phyloP scores from a whole-genome alignment of 2,797 vertebrate genomes.

The Bufotes viridis region DNA sequence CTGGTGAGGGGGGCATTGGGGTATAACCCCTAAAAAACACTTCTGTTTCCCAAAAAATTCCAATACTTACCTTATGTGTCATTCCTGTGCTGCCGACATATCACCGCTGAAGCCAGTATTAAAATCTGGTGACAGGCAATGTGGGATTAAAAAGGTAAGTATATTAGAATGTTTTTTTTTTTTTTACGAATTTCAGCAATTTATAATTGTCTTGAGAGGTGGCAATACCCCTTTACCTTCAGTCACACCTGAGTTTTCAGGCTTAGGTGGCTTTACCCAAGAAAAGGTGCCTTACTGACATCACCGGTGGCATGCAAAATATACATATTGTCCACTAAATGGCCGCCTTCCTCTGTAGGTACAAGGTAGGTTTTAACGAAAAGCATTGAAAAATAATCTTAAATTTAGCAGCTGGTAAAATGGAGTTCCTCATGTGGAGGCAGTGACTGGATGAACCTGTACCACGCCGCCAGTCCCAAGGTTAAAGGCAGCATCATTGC shows the following conservation, averaged over 20 bases:
- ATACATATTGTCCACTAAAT: neutral
- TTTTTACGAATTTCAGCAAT: neutral
- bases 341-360: neutral
- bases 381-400: neutral
- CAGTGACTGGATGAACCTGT: constrained; percentile 70
- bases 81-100: neutral
- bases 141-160: neutral
- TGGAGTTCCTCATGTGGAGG: constrained; percentile 71
- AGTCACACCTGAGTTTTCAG: neutral
- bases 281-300: neutral
- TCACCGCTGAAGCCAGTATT: neutral
- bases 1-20: neutral
- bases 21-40: neutral
- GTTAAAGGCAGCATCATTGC: constrained; percentile 77
- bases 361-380: neutral
- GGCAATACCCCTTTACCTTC: neutral
- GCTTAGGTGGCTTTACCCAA: neutral
- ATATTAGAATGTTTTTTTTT: neutral
- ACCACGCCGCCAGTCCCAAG: constrained; percentile 73
- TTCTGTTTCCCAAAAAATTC: neutral
- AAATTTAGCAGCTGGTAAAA: constrained; percentile 73
- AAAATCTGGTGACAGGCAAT: neutral
- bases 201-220: neutral
- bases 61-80: neutral
- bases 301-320: neutral